phyloP scores from a whole-genome alignment of 2,888 invertebrate genomes.

The Salpingus planirostris region DNA sequence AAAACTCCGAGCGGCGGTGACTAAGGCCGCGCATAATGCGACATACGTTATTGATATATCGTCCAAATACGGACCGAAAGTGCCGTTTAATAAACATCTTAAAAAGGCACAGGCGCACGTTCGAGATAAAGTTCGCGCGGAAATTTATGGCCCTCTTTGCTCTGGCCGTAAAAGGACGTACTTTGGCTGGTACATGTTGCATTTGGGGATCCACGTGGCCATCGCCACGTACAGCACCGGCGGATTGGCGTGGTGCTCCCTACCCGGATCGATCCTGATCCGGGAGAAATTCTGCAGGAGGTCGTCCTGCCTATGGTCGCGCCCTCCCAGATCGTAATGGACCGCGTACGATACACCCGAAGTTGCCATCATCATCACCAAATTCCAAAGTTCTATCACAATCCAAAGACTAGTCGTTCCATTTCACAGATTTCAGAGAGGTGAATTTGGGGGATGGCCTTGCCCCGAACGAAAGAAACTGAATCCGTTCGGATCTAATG shows the following conservation, averaged over 20 bases:
- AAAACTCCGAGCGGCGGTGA: too few species aligned
- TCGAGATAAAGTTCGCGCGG: neutral
- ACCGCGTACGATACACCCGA: slow-evolving; percentile 55
- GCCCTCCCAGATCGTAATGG: slow-evolving; percentile 47
- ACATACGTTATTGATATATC: too few species aligned
- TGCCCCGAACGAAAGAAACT: slow-evolving; percentile 6
- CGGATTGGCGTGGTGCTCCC: too few species aligned
- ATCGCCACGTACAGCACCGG: slow-evolving; percentile 65
- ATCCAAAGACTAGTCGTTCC: too few species aligned
- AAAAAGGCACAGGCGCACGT: neutral
- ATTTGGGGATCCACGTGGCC: slow-evolving; percentile 70
- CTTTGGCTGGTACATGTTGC: slow-evolving; percentile 37
- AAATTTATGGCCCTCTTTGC: neutral
- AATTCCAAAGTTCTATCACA: too few species aligned
- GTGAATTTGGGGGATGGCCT: too few species aligned
- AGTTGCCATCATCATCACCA: slow-evolving; percentile 12
- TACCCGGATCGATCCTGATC: slow-evolving; percentile 46
- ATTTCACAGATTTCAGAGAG: too few species aligned
- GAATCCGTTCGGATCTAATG: too few species aligned
- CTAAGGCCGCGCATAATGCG: too few species aligned
- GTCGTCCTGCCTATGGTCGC: slow-evolving; percentile 34
- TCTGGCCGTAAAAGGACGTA: slow-evolving; percentile 10
- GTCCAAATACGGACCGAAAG: too few species aligned
- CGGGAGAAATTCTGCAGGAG: slow-evolving; percentile 54
- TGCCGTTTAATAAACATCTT: too few species aligned